Evolutionary conservation across 92 coral and sea anemone genomes (phyloP).

Genomic region (Bergia puertoricense): DNA sequence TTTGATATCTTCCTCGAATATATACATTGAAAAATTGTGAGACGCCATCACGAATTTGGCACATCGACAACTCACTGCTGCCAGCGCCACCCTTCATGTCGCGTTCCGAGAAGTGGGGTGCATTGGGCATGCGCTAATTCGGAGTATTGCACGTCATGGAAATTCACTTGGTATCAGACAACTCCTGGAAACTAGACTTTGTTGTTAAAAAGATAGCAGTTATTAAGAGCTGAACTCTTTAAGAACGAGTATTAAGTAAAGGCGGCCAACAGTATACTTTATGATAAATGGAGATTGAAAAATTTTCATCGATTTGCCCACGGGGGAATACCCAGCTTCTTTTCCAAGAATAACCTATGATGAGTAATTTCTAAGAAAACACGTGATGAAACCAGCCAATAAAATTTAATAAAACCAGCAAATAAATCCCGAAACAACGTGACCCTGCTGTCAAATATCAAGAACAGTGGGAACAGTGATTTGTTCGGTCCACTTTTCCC

Average conservation of each 20-base stretch:
- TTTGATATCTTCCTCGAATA: slow-evolving; percentile 67
- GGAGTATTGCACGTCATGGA: too few relatives aligned
- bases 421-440: not conserved
- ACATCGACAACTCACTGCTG: too few relatives aligned
- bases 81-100: not conserved
- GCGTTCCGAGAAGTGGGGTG: not conserved
- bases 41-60: slow-evolving; percentile 12
- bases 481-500: not conserved
- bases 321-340: not conserved
- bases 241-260: too few relatives aligned
- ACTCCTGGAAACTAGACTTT: not conserved
- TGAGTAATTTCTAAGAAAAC: slow-evolving; percentile 7
- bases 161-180: not conserved
- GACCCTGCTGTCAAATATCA: too few relatives aligned
- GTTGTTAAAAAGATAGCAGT: too few relatives aligned
- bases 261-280: too few relatives aligned
- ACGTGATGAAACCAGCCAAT: not conserved
- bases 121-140: not conserved
- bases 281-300: too few relatives aligned
- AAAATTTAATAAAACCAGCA: not conserved
- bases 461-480: not conserved
- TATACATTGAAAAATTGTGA: slow-evolving; percentile 42
- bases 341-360: slow-evolving; percentile 3
- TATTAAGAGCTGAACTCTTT: not conserved
- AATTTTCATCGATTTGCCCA: too few relatives aligned